These are phyloP conservation scores for Poecile montanus DNA, from an alignment of 2,797 vertebrate species.

Conservation along the genomic window DNA sequence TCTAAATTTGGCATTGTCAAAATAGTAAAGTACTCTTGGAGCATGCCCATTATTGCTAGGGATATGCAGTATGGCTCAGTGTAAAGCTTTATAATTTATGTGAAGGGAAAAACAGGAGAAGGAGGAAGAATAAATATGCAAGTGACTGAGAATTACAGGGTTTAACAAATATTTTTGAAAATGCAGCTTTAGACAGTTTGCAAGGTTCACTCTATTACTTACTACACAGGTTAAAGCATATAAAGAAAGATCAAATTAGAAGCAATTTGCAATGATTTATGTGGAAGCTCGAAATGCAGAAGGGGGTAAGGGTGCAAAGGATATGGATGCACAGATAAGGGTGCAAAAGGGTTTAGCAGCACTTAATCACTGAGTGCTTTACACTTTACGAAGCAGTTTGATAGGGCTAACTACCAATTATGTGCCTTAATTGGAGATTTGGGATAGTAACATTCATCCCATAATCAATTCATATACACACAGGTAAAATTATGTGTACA, in stretches of 20 bases:
- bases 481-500: neutral
- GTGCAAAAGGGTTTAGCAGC: neutral
- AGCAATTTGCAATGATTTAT: neutral
- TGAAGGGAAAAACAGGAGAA: neutral
- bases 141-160: neutral
- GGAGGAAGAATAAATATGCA: neutral
- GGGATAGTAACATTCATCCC: neutral
- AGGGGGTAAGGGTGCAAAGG: neutral
- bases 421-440: neutral
- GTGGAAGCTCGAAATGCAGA: neutral
- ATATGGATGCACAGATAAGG: neutral
- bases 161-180: neutral
- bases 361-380: neutral
- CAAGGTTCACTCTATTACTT: neutral
- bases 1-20: slow-evolving; percentile 22
- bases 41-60: neutral
- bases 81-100: slow-evolving; percentile 1
- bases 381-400: neutral
- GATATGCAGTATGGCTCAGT: neutral
- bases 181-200: neutral
- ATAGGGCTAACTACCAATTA: neutral
- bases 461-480: neutral
- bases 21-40: neutral
- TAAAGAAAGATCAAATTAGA: neutral
- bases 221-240: neutral